Evolutionary conservation across 2,888 invertebrate genomes (phyloP).

Genomic region (Noctua janthina): DNA sequence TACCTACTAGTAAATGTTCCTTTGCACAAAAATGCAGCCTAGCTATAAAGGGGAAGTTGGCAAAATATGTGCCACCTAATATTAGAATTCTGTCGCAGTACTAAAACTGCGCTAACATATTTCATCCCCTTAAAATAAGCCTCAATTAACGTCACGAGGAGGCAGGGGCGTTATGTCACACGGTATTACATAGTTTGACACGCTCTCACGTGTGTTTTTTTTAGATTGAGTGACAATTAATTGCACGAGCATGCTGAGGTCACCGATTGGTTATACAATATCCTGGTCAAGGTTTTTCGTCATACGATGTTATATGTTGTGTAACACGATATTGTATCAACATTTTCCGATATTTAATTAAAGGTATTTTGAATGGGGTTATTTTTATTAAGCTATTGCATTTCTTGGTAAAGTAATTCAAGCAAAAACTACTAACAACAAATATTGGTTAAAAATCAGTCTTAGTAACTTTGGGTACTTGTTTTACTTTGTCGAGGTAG

Average conservation of each 20-base stretch:
- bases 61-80: neutral
- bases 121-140: slow-evolving; percentile 55
- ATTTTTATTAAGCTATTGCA: neutral
- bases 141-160: slow-evolving; percentile 53
- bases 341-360: neutral
- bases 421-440: neutral
- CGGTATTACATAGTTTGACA: slow-evolving; percentile 33
- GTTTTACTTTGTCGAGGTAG: neutral
- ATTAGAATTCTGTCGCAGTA: slow-evolving; percentile 54
- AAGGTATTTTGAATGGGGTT: neutral
- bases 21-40: neutral
- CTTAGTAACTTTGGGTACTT: no score
- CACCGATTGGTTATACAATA: neutral
- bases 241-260: neutral
- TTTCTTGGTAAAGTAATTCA: neutral
- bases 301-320: neutral
- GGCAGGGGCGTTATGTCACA: slow-evolving; percentile 42
- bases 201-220: slow-evolving; percentile 18
- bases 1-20: neutral
- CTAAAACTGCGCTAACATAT: slow-evolving; percentile 51
- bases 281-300: neutral
- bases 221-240: slow-evolving; percentile 2
- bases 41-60: neutral
- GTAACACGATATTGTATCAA: neutral
- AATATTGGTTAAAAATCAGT: neutral